Evolutionary conservation across 2,888 invertebrate species (phyloP), one percentile per base, ranked within the genome.

Genomic region (Exocentrus adspersus): DNA sequence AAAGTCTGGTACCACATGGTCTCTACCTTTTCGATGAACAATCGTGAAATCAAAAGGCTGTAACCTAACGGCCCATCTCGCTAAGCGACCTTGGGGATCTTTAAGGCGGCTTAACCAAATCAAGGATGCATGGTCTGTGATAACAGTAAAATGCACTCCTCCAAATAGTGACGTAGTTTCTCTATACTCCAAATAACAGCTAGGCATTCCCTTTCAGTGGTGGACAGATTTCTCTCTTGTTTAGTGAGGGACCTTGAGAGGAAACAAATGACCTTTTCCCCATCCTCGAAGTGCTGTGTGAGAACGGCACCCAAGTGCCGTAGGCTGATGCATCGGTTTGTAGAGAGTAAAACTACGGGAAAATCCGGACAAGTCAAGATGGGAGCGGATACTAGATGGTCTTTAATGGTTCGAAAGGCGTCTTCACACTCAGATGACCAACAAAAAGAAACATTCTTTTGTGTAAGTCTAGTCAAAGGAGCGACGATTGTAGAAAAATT

Each of bases 301-400:
- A 73, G 46, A 5, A 70, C 69, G 16, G 64, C 68, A 4, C 73
- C 63, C 0, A 72, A 21, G n/a, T n/a, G 14, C 71, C 70, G 51
- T 45, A 65, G 14, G 46, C 52, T n/a, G 62, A 65, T 1, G 71
- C 62, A 53, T 70, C 68, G 2, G 42, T 56, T 3, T 52, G 60
- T 72, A 72, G 52, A n/a, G n/a, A n/a, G n/a, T n/a, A n/a, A n/a
- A n/a, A n/a, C n/a, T n/a, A n/a, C n/a, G n/a, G n/a, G n/a, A n/a
- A n/a, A n/a, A n/a, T 73, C 65, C 0, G 72, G 72, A 43, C 71
- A 69, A 9, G 56, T 53, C 14, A 74, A 42, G 24, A 74, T 59
- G 3, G 73, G 71, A n/a, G 72, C 72, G 1, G 64, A 58, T 17
- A 70, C 45, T n/a, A 72, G 46, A 37, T 10, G 42, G 10, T 68